Percentiles rank a stretch among this genome's conserved stretches.
These are phyloP conservation scores for Halictus rubicundus DNA, from an alignment of 1,140 invertebrate genomes.

Conservation along the genomic window DNA sequence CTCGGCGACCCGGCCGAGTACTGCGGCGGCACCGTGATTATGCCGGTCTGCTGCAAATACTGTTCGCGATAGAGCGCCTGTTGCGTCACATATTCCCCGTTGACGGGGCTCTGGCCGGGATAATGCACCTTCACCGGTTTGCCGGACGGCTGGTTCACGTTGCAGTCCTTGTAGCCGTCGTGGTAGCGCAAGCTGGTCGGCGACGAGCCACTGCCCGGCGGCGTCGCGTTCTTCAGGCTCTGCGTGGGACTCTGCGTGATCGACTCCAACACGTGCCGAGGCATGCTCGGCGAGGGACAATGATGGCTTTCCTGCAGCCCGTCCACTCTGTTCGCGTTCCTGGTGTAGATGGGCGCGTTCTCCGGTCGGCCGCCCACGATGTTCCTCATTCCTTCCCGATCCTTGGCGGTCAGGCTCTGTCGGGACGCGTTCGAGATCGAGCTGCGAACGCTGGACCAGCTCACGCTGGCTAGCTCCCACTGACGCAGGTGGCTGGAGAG, in stretches of 20 bases:
- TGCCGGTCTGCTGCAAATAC: constrained; percentile 75
- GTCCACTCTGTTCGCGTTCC: constrained; percentile 74
- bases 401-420: constrained; percentile 67
- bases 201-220: constrained; percentile 62
- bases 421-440: constrained; percentile 18
- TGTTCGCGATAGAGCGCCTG: constrained; percentile 73
- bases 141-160: constrained; percentile 44
- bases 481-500: constrained; percentile 69
- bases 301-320: constrained; percentile 72
- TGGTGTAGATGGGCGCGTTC: constrained; percentile 73
- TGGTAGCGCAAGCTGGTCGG: constrained; percentile 69
- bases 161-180: constrained; percentile 66
- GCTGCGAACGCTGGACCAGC: constrained; percentile 67
- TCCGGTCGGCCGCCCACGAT: constrained; percentile 77
- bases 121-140: constrained; percentile 62
- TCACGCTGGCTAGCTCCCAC: constrained; percentile 75
- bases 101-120: constrained; percentile 59
- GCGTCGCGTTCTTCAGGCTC: constrained; percentile 68
- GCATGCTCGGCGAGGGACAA: constrained; percentile 73
- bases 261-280: constrained; percentile 75
- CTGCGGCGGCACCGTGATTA: constrained; percentile 65
- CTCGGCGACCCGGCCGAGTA: constrained; percentile 62
- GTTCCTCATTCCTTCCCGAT: constrained; percentile 76
- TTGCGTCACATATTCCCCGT: constrained; percentile 70
- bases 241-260: constrained; percentile 78